A percentile compares a stretch with the other conserved stretches of the same genome.
phyloP scores from a whole-genome alignment of 2,797 vertebrate species.

The Semaprochilodus insignis region DNA sequence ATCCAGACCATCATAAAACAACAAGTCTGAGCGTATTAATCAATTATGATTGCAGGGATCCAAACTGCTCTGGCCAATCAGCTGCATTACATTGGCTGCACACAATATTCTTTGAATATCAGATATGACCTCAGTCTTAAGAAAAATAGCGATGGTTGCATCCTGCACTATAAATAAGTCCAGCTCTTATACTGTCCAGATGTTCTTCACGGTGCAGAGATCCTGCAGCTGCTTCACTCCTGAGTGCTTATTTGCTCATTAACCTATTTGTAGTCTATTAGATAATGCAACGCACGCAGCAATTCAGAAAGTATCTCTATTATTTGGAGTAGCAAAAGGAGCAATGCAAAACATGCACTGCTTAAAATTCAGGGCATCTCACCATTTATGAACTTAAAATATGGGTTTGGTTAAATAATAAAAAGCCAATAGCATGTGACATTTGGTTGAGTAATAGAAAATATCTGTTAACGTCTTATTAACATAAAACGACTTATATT shows the following conservation, averaged over 20 bases:
- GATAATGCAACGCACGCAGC: too few relatives aligned
- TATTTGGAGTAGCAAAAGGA: too few relatives aligned
- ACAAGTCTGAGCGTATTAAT: slow-evolving; percentile 1
- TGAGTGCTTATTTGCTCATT: background rate
- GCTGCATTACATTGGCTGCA: background rate
- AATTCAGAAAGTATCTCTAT: background rate
- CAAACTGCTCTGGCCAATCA: background rate
- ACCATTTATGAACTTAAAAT: too few relatives aligned
- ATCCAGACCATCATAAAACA: background rate
- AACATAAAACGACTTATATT: too few relatives aligned
- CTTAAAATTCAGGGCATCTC: too few relatives aligned
- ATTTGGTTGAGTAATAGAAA: too few relatives aligned
- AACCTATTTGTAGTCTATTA: background rate
- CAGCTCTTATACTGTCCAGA: slow-evolving; percentile 6
- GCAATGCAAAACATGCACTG: too few relatives aligned
- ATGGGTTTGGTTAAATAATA: too few relatives aligned
- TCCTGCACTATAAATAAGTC: slow-evolving; percentile 50
- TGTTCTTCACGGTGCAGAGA: background rate
- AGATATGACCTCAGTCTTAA: slow-evolving; percentile 35
- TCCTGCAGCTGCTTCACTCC: background rate
- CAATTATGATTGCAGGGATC: background rate
- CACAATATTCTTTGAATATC: slow-evolving; percentile 34
- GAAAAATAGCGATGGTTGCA: slow-evolving; percentile 34
- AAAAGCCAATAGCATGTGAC: too few relatives aligned
- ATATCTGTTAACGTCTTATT: too few relatives aligned